Evolutionary conservation across 2,888 invertebrate species (phyloP), one percentile per base, ranked within the genome.

Genomic region (Oscheius onirici): DNA sequence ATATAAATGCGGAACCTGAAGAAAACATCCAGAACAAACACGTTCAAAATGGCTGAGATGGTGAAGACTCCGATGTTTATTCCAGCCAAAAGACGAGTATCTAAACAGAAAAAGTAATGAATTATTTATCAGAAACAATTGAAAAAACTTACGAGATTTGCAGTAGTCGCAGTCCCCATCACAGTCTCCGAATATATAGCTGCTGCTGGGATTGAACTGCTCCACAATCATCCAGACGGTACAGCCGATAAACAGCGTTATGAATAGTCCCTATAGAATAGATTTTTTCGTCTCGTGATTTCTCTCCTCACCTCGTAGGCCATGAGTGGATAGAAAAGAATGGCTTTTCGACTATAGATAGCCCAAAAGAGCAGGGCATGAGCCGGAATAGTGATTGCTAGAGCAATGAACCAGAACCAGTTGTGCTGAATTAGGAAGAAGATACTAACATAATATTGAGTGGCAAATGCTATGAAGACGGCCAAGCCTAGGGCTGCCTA

Each of bases 271-370:
- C 63, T 63, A 28, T 6, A 43, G 43, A 22, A 41, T 17, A 17
- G 17, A n/a, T 20, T 2, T 40, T 20, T 17, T 41, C 17, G 43
- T 15, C 58, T 49, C 17, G 11, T 26, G 2, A 28, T 24, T 49
- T 43, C 49, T 61, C 24, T 24, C 8, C 44, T 34, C 34, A 63
- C 63, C 49, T 63, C 24, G 49, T 63, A 63, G 26, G 49, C 22
- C 49, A 63, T 63, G n/a, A 63, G 17, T 13, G 63, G 63, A 49
- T 49, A 49, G 63, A 63, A 63, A n/a, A 63, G 63, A 26, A 63
- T 3, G 5, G 15, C 28, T 26, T 63, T 63, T 28, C 34, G 20
- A 49, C 49, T 63, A 26, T 63, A 63, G 28, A 63, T 49, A n/a
- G 63, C 63, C 63, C 63, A 63, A 28, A 63, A 63, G 24, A 63